Evolutionary conservation across 2,888 invertebrate species (phyloP).

Genomic region (Dexiosoma caninum): DNA sequence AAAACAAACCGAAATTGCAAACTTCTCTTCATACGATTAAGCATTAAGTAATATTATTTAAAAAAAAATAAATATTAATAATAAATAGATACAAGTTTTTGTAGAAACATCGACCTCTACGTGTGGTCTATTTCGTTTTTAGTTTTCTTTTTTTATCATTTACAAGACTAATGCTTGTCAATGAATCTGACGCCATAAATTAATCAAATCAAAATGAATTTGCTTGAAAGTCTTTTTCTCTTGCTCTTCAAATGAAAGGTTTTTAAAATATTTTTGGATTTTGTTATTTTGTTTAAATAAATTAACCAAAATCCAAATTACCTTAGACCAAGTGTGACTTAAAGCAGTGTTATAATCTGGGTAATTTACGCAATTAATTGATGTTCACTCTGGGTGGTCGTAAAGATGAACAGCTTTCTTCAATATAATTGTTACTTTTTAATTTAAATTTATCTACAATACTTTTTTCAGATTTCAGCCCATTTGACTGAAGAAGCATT

Average conservation of each 20-base stretch:
- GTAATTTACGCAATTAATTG: conserved; percentile 72
- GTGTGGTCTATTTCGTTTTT: conserved; percentile 32
- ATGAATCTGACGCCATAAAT: conserved; percentile 58
- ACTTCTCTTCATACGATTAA: conserved; percentile 16
- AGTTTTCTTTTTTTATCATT: conserved; percentile 12
- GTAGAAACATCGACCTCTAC: conserved; percentile 1
- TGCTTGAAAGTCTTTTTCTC: conserved; percentile 21
- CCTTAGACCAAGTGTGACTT: conserved; percentile 54
- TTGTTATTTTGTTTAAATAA: conserved; percentile 49
- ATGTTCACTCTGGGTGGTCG: conserved; percentile 73
- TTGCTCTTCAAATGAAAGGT: conserved; percentile 8
- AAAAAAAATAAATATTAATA: neutral
- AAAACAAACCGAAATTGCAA: conserved; percentile 10
- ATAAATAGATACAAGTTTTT: neutral
- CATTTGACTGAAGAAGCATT: neutral
- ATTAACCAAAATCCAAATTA: conserved; percentile 52
- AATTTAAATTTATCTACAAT: too few relatives aligned
- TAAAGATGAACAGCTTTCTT: conserved; percentile 63
- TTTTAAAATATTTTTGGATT: conserved; percentile 15
- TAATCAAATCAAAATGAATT: conserved; percentile 53
- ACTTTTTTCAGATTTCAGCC: neutral
- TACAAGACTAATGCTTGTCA: conserved; percentile 61
- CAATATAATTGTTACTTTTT: neutral
- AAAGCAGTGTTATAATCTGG: conserved; percentile 69
- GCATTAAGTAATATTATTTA: neutral